Evolutionary conservation across 2,888 invertebrate species (phyloP), one percentile per base, ranked within the genome.

Genomic region (Drosophila neonasuta): DNA sequence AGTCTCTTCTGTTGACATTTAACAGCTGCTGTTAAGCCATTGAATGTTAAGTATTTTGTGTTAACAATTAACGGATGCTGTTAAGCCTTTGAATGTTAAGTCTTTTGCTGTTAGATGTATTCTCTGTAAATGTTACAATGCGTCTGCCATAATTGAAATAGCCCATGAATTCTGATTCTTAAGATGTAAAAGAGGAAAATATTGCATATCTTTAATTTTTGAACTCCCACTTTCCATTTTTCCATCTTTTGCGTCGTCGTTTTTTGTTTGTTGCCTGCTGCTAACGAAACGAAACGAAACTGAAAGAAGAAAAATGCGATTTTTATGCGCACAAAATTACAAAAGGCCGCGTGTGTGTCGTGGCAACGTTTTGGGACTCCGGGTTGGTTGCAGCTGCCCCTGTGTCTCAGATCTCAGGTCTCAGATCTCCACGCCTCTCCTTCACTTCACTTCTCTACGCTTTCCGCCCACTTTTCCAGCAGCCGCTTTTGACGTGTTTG

Each of bases 291-390:
- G 30, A 50, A 42, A 52, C 30, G 30, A 32, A 34, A 50, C 32
- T 46, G 9, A 45, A 46, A 45, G 13, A 68, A 73, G 68, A 82
- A 79, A 77, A 80, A 81, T 81, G 66, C 66, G 79, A 72, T 70
- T 80, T 78, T 80, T 84, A 84, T 84, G 80, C 73, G 81, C 70
- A 74, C 42, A 71, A 79, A 80, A 80, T 84, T 74, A 74, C 68
- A 84, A 84, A 79, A 69, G 63, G 60, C 79, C 51, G 24, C 24
- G 24, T 24, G 6, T 24, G 63, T 60, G 48, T 57, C 68, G 60
- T 42, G 41, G 17, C 68, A 48, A 49, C 30, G 24, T 24, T 24
- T 24, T 24, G 24, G 24, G 24, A 24, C 48, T 55, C 13, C 29
- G 58, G 45, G 44, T 49, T 55, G 45, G 44, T 49, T 55, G 62